Evolutionary conservation across 2,797 vertebrate species (phyloP).

Genomic region (Lophura swinhoii): DNA sequence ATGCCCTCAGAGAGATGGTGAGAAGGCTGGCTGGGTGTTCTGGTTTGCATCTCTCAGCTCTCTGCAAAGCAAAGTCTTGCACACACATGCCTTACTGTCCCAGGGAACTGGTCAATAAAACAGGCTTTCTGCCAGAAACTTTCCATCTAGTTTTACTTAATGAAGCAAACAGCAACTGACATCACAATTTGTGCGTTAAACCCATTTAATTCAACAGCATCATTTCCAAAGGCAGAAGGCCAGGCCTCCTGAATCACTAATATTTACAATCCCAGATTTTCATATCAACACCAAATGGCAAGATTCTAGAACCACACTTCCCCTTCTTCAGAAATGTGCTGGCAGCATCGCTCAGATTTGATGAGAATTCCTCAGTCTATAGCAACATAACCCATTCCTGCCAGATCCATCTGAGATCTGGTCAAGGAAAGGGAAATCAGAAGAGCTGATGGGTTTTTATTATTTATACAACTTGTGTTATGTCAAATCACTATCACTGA

Average conservation of each 20-base stretch:
- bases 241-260: background rate
- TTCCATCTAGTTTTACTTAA: background rate
- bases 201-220: background rate
- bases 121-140: background rate
- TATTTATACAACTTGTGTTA: background rate
- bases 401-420: background rate
- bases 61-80: background rate
- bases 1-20: background rate
- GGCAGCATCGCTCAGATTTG: background rate
- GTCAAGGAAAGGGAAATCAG: background rate
- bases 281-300: background rate
- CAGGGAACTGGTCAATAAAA: background rate
- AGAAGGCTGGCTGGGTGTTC: background rate
- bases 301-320: background rate
- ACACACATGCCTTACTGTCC: background rate
- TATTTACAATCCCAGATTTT: background rate
- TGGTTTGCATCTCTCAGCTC: background rate
- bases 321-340: background rate
- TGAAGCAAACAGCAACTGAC: background rate
- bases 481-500: background rate
- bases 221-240: background rate
- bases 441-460: background rate
- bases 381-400: background rate
- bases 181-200: background rate
- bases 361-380: constrained; percentile 13